These are phyloP conservation scores for Macrocentrus cingulum DNA, from an alignment of 1,140 invertebrate genomes.

Conservation along the genomic window DNA sequence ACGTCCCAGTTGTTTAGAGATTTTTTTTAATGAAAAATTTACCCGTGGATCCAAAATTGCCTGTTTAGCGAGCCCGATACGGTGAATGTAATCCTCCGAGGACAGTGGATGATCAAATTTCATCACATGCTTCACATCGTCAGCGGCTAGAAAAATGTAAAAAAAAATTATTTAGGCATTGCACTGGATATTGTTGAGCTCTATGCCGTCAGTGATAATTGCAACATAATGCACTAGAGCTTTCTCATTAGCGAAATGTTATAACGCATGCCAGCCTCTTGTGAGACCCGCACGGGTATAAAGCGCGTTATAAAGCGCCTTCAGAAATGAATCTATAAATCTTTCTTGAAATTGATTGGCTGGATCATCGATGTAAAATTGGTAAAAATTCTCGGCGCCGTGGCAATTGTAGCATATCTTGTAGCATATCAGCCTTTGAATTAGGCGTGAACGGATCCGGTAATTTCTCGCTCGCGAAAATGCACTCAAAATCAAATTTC, in stretches of 20 bases:
- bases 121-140: no score
- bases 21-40: no score
- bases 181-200: no score
- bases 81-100: no score
- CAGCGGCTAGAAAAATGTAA: no score
- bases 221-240: constrained; percentile 97
- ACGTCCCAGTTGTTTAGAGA: no score
- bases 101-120: no score
- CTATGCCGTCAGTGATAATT: no score
- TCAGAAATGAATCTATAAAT: constrained; percentile 95
- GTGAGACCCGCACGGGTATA: constrained; percentile 85
- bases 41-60: no score
- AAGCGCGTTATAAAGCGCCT: constrained; percentile 95
- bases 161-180: no score
- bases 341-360: constrained; percentile 86
- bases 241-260: constrained; percentile 96
- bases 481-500: constrained; percentile 96
- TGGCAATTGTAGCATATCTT: constrained; percentile 81
- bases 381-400: constrained; percentile 86
- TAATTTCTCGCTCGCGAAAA: constrained; percentile 97
- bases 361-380: constrained; percentile 89
- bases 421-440: constrained; percentile 92
- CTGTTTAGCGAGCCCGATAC: no score
- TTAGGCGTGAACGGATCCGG: constrained; percentile 98
- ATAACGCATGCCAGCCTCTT: constrained; percentile 88